Evolutionary conservation across 2,888 invertebrate genomes (phyloP), one percentile per base, ranked within the genome.

Genomic region (Ophion ventricosus): DNA sequence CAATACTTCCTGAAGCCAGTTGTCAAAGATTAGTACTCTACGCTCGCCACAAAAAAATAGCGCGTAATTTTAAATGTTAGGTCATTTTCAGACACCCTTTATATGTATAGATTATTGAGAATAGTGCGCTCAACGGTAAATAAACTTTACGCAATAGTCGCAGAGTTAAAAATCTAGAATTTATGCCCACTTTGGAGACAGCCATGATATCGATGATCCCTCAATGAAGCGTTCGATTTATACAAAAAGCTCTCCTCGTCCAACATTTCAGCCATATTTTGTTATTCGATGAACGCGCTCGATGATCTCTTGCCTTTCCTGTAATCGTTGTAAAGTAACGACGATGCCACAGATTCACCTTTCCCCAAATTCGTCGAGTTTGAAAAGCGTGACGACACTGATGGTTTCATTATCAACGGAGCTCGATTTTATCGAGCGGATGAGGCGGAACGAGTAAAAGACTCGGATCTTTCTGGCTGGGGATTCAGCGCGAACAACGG

Each of bases 401-500:
- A 25, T 14, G 25, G 14, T 61, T 26, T 7, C 11, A 72, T 29
- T 56, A 14, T 11, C 56, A 23, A 14, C 8, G 29, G 57, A 73
- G 57, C 54, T 17, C 57, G 23, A n/a, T n/a, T 10, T 63, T 17
- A 23, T n/a, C 23, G n/a, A 40, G n/a, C 63, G 61, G 54, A 63
- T 70, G 61, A 69, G 69, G 74, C 25, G 70, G 49, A 61, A 66
- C 57, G 66, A 70, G 76, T 20, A 54, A 75, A 75, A 61, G 23
- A 43, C 59, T 64, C 64, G 43, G 56, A 73, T n/a, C 72, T 75
- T 69, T 25, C 72, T 66, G 29, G 70, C 78, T 82, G 20, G 79
- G 83, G 75, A 82, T 85, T 85, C 80, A 80, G 69, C 67, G 82
- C 82, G 74, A 72, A 78, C 75, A 64, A 59, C 49, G 25, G 54